Evolutionary conservation across 1,140 invertebrate genomes (phyloP), one percentile per base, ranked within the genome.

Genomic region (Drosophila nikananu): DNA sequence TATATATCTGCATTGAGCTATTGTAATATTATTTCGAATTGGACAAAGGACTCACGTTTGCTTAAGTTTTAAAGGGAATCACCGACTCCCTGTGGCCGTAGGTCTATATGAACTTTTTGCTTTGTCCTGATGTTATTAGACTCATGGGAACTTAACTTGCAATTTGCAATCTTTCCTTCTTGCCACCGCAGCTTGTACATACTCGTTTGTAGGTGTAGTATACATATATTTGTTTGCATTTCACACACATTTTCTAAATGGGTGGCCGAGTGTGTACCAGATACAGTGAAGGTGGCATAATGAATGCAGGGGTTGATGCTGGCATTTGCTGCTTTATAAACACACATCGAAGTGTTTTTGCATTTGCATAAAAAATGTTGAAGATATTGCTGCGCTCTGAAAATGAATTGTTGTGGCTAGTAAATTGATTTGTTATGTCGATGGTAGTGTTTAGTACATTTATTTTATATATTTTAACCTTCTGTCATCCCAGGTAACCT

Each of bases 141-240:
- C 83, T 73, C 83, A 35, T 65, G 83, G 76, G 76, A 82, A 63
- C 63, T 79, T 44, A 65, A 59, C 79, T 66, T 86, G 80, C 80
- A 86, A 86, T 86, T 86, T 86, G 71, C 83, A 80, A 80, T 76
- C 70, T 86, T 51, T 79, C 46, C 64, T 32, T 30, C 41, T 70
- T 76, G 58, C 48, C 60, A 75, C 64, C 55, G 39, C 51, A 64
- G 23, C 65, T 71, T 68, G 77, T 63, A 51, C 17, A 27, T 17
- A 17, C n/a, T n/a, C n/a, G n/a, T n/a, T n/a, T 25, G 30, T 35
- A 35, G 32, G 32, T 13, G 10, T 51, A 27, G 10, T 5, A 5
- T n/a, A 25, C 23, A 8, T 55, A 59, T 84, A 86, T 81, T 63
- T 76, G 62, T 78, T 59, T 86, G 74, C 78, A 70, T 74, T 78